Evolutionary conservation across 2,797 vertebrate genomes (phyloP).

Genomic region (Streptopelia turtur): DNA sequence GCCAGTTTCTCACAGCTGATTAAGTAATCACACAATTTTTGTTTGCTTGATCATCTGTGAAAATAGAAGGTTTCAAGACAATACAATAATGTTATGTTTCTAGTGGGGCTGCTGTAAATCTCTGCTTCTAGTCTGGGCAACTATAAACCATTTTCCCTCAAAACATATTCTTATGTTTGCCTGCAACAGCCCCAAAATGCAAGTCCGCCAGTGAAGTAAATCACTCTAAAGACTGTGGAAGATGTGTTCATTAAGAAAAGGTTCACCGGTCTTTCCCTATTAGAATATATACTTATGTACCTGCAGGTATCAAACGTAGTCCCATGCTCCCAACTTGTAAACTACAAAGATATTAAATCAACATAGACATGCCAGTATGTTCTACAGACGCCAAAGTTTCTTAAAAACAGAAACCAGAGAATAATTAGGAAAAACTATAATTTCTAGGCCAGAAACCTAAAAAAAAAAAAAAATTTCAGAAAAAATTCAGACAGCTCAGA

Average conservation of each 20-base stretch:
- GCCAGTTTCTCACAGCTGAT: not conserved
- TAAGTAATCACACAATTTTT: not conserved
- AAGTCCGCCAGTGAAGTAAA: not conserved
- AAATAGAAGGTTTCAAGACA: not conserved
- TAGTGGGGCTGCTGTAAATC: not conserved
- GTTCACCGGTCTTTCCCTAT: not conserved
- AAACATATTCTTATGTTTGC: not conserved
- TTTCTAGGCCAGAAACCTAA: not conserved
- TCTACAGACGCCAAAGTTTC: not conserved
- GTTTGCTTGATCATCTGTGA: constrained; percentile 22
- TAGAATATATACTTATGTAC: not conserved
- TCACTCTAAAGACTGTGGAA: not conserved
- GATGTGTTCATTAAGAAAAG: not conserved
- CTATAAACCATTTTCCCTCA: not conserved
- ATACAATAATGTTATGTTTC: not conserved
- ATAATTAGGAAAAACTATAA: not conserved
- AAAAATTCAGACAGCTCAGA: not conserved
- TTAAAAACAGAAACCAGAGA: not conserved
- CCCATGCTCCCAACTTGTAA: not conserved
- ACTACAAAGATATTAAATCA: not conserved
- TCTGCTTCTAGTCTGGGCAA: not conserved
- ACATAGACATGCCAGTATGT: too few species aligned
- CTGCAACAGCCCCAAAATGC: not conserved
- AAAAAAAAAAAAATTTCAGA: not conserved
- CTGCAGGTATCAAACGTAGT: fast-evolving